Conservation (phyloP, 2,113 vertebrate genomes). For the Alosa alosa region DNA sequence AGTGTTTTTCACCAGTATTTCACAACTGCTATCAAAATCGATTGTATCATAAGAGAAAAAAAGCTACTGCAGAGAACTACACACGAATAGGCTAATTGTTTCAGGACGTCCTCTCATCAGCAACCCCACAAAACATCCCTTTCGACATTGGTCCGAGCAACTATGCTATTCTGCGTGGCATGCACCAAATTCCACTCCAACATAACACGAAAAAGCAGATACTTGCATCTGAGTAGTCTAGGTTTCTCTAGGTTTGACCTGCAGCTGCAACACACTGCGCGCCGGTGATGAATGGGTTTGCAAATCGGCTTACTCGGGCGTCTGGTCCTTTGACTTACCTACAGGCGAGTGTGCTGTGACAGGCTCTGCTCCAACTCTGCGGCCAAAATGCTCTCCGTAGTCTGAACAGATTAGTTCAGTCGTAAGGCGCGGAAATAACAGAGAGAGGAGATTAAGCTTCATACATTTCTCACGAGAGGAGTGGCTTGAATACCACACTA, state of each 20-base stretch:
- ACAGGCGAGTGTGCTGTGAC: conserved; percentile 40
- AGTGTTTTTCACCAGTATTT: background rate
- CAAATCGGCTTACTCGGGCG: conserved; percentile 20
- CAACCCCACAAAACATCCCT: background rate
- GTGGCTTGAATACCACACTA: background rate
- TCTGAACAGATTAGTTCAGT: conserved; percentile 54
- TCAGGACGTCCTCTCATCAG: background rate
- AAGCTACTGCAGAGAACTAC: background rate
- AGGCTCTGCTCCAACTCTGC: conserved; percentile 59
- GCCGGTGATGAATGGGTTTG: conserved; percentile 29
- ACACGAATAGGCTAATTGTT: background rate
- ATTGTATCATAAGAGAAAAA: background rate
- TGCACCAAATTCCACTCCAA: background rate
- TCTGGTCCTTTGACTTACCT: conserved; percentile 58
- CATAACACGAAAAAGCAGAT: background rate
- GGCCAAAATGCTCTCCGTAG: conserved; percentile 45
- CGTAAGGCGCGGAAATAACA: conserved; percentile 48
- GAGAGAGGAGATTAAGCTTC: conserved; percentile 55
- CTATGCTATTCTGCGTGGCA: background rate
- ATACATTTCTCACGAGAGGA: background rate
- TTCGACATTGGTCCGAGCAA: background rate
- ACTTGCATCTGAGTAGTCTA: background rate
- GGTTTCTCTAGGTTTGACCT: background rate
- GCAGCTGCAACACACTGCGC: background rate
- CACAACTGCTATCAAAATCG: background rate